Percentiles rank a stretch among this genome's conserved stretches.
These are phyloP conservation scores for Temnothorax unifasciatus DNA, from an alignment of 2,888 invertebrate genomes.

Conservation along the genomic window DNA sequence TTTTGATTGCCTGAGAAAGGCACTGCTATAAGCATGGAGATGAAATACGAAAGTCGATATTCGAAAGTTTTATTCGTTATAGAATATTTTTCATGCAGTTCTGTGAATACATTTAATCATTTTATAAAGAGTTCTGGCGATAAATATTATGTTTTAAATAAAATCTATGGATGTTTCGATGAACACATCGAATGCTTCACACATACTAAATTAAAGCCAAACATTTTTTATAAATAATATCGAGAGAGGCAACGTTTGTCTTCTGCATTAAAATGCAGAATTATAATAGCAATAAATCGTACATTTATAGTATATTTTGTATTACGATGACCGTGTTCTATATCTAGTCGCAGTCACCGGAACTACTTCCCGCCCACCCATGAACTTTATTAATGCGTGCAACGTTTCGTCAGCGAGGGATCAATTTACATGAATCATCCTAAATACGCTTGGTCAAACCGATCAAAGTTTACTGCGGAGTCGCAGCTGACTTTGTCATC, in stretches of 20 bases:
- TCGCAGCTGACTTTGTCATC: not conserved
- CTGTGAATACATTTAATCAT: not conserved
- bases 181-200: not conserved
- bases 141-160: not conserved
- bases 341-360: constrained; percentile 47
- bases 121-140: not conserved
- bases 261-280: not conserved
- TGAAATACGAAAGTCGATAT: not conserved
- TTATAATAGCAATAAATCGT: not conserved
- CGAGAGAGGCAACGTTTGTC: not conserved
- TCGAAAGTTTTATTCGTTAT: not conserved
- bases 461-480: constrained; percentile 35
- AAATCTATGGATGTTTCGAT: not conserved
- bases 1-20: not conserved
- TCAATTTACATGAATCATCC: constrained; percentile 49
- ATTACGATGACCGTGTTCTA: constrained; percentile 14
- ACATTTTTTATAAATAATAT: not conserved
- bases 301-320: not conserved
- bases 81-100: not conserved
- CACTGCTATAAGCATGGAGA: not conserved
- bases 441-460: constrained; percentile 39
- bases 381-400: constrained; percentile 42
- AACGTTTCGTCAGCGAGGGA: constrained; percentile 45
- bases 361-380: constrained; percentile 44
- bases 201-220: not conserved